Evolutionary conservation across 2,888 invertebrate species (phyloP).

Genomic region (Cryptosula pallasiana): DNA sequence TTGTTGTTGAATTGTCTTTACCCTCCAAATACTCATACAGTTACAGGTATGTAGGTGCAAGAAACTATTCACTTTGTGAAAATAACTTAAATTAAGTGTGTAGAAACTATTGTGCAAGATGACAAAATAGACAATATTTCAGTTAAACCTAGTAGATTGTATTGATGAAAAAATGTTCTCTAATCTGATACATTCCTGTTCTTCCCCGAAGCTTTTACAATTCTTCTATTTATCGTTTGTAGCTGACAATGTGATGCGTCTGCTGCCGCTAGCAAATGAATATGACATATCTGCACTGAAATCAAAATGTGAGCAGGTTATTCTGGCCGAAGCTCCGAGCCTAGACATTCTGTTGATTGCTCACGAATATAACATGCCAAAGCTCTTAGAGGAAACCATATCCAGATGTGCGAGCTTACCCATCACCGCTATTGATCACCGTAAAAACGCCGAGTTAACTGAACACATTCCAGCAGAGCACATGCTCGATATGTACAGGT

Average conservation of each 20-base stretch:
- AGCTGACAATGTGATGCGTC: slow-evolving; percentile 13
- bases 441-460: not conserved
- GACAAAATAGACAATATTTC: no score
- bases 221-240: no score
- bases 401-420: not conserved
- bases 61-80: no score
- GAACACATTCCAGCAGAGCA: not conserved
- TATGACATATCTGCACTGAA: slow-evolving; percentile 12
- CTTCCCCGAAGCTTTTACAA: no score
- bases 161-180: no score
- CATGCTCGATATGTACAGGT: slow-evolving; percentile 1
- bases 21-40: not conserved
- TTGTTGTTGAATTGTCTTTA: slow-evolving; percentile 12
- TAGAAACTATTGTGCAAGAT: no score
- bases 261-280: slow-evolving; percentile 2
- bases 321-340: not conserved
- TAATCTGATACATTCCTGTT: no score
- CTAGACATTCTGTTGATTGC: slow-evolving; percentile 11
- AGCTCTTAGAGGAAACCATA: not conserved
- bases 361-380: slow-evolving; percentile 18
- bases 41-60: no score
- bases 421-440: slow-evolving; percentile 3
- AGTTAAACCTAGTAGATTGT: no score
- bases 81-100: no score
- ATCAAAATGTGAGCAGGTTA: not conserved